Base-by-base conservation (phyloP, 2,113 vertebrate species). In the Amphilophus citrinellus region DNA sequence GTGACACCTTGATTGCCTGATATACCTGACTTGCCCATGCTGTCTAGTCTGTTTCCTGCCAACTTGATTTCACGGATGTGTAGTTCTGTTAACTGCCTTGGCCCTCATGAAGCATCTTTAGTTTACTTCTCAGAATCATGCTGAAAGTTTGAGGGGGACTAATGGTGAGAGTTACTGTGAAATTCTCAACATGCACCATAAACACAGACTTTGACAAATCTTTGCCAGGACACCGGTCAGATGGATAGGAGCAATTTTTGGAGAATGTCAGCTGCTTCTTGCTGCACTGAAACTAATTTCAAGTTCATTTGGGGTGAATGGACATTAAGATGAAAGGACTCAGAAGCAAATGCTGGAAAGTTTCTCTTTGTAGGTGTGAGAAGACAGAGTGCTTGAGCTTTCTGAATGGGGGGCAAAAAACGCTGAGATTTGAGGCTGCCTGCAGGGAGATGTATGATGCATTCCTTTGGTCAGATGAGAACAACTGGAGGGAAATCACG, bases 401-500 rank as follows among this genome's bases (percentile, higher is more conserved):
- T 73, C 14, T 5, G 53, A 32, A 63, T 39, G 37, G 62, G 37
- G 35, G 10, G 3, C 27, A 7, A 17, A n/a, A 73, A 80, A 62
- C 1, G 11, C 79, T 17, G 42, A 60, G 79, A 61, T 65, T 61
- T 20, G 50, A 50, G 61, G 79, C 75, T 61, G 56, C 84, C 73
- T 59, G 37, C 42, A 76, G 61, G 56, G 77, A 83, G 60, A 85
- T 66, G 30, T 61, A 73, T 68, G 65, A 83, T 32, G 61, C 57
- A 87, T 81, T 85, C 61, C 63, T 62, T 47, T 59, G 30, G 71
- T 79, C n/a, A 63, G 78, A 84, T 82, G 84, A 81, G 82, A 85
- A 87, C 73, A 79, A 53, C 71, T 81, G 79, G 82, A 82, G 66
- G 47, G 75, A 84, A 87, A 87, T 92, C 83, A 82, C 58, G 35